Percentiles rank a stretch among this genome's conserved stretches.
These are phyloP conservation scores for Prionailurus bengalensis DNA, from an alignment of 2,113 vertebrate genomes.

Conservation along the genomic window DNA sequence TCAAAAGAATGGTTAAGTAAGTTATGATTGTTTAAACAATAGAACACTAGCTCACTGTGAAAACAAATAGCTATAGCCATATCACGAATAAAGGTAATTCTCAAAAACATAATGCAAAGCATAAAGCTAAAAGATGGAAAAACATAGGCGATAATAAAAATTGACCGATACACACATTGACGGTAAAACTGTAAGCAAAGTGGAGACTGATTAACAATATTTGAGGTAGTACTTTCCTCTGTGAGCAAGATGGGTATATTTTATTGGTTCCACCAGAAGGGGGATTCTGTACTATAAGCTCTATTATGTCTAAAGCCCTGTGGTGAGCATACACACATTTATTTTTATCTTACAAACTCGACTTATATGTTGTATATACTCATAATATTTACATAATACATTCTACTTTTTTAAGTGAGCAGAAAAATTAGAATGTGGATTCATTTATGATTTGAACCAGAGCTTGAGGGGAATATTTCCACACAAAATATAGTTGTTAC, in stretches of 20 bases:
- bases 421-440: not conserved
- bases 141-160: not conserved
- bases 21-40: not conserved
- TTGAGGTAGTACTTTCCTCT: not conserved
- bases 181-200: not conserved
- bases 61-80: not conserved
- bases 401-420: not conserved
- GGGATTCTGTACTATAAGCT: not conserved
- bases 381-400: not conserved
- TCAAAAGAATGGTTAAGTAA: not conserved
- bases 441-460: not conserved
- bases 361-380: not conserved
- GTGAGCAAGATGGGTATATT: not conserved
- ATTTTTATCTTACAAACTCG: not conserved
- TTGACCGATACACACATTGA: not conserved
- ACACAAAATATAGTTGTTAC: not conserved
- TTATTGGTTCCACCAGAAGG: not conserved
- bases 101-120: not conserved
- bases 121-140: not conserved
- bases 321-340: not conserved
- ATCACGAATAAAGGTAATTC: not conserved
- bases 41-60: not conserved
- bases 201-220: not conserved
- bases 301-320: not conserved
- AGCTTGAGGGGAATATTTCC: not conserved